Evolutionary conservation across 1,140 invertebrate genomes (phyloP).

Genomic region (Leptonema lineaticorne): DNA sequence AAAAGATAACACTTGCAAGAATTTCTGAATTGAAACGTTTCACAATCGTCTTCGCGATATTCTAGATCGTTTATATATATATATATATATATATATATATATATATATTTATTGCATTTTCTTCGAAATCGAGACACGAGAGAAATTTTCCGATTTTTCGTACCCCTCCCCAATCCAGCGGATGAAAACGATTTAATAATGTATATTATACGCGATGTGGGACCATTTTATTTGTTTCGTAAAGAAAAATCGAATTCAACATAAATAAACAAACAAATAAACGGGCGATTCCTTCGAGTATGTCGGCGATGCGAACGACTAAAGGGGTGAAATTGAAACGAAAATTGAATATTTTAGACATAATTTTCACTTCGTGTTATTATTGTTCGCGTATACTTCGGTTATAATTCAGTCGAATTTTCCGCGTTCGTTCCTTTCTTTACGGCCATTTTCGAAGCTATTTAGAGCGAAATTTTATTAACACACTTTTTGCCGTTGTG

Average conservation of each 20-base stretch:
- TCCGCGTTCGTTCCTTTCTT: too few relatives aligned
- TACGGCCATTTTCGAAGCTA: too few relatives aligned
- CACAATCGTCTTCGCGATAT: background rate
- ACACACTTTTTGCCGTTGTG: background rate
- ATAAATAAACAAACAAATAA: background rate
- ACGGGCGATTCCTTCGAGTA: background rate
- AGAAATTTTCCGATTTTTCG: background rate
- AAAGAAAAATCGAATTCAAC: background rate
- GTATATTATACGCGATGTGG: background rate
- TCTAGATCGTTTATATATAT: too few relatives aligned
- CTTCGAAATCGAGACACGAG: background rate
- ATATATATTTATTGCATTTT: too few relatives aligned
- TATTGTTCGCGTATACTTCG: too few relatives aligned
- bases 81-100: too few relatives aligned
- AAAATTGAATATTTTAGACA: slow-evolving; percentile 1
- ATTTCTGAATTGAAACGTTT: background rate
- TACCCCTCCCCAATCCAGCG: background rate
- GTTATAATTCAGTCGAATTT: too few relatives aligned
- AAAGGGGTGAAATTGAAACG: slow-evolving; percentile 2
- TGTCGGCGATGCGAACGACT: background rate
- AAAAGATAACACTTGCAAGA: too few relatives aligned
- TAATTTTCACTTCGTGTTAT: too few relatives aligned
- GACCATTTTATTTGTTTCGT: background rate
- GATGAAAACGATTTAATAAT: background rate
- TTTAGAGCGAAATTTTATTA: slow-evolving; percentile 5